Base-by-base conservation (phyloP, 2,888 invertebrate species). In the Crossocerus cetratus region DNA sequence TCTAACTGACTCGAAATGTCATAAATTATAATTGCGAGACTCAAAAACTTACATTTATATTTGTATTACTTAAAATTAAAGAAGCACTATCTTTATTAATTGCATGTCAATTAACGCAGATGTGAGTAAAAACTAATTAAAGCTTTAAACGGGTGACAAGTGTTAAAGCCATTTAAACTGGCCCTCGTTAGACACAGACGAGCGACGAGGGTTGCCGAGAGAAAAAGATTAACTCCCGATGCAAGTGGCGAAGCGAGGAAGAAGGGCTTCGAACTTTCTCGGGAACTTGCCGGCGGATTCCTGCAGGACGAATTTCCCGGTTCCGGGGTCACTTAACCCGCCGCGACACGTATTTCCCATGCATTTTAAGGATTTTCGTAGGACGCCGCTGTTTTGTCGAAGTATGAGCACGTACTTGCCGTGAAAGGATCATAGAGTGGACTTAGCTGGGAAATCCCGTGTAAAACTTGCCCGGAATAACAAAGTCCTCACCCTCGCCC, bases 401-500 rank as follows among this genome's bases (percentile, higher is more conserved):
- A 88, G 88, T 88, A 89, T 88, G 87, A 86, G 89, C 89, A 89
- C 89, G 89, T 89, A 89, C 86, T 89, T 88, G 86, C 84, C 88
- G 83, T 86, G 86, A 83, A 89, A 89, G 89, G 89, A 89, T 89
- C 89, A 87, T 87, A 86, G 88, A 88, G 87, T 88, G 87, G 89
- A 89, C 88, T 89, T 89, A 89, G 86, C 86, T 83, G 72, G 78
- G 74, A 86, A 87, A 89, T 89, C 88, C 88, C 87, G 86, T 86
- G 86, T 88, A 88, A 88, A 89, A 89, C 89, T 89, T 87, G 87
- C 77, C 82, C 80, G 82, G 89, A 89, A 89, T 89, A 89, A 86
- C 87, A 87, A 89, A 88, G 84, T 89, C 82, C 80, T 32, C 32
- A 55, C 71, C 71, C 77, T 77, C 73, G 64, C 77, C 76, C 73